Evolutionary conservation across 2,888 invertebrate genomes (phyloP).

Genomic region (Scaptomyza tumidula): DNA sequence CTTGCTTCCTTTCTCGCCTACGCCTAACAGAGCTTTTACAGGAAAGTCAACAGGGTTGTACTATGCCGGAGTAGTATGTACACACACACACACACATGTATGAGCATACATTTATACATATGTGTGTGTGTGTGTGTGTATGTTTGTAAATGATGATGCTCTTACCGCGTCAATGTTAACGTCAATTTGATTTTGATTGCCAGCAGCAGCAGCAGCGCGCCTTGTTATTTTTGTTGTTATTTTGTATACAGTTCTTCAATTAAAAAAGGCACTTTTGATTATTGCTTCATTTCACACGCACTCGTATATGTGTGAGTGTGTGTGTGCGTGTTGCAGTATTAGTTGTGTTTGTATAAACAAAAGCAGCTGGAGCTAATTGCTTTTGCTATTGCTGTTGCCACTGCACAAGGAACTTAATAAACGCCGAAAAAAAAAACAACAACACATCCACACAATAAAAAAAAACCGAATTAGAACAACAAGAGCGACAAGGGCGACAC

Average conservation of each 20-base stretch:
- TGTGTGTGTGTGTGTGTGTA: constrained; percentile 18
- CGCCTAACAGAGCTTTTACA: constrained; percentile 36
- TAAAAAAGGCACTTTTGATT: constrained; percentile 77
- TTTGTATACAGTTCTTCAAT: constrained; percentile 59
- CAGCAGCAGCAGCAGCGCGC: constrained; percentile 38
- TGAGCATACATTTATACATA: constrained; percentile 12
- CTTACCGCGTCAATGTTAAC: constrained; percentile 72
- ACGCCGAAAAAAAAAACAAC: constrained; percentile 29
- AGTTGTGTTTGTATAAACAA: constrained; percentile 51
- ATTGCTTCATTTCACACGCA: constrained; percentile 66
- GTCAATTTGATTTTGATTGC: constrained; percentile 73
- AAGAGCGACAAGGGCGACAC: constrained; percentile 22
- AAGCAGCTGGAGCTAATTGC: constrained; percentile 55
- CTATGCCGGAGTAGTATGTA: constrained; percentile 16
- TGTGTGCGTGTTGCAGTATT: constrained; percentile 16
- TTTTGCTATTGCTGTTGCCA: constrained; percentile 23
- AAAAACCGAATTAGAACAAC: constrained; percentile 28
- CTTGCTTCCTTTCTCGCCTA: constrained; percentile 6
- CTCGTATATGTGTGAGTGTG: not conserved
- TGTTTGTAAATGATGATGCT: constrained; percentile 38
- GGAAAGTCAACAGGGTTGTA: constrained; percentile 50
- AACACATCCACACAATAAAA: constrained; percentile 19
- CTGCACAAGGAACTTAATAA: constrained; percentile 66
- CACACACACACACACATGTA: constrained; percentile 3
- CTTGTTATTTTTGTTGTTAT: constrained; percentile 33